Percentiles rank a stretch among this genome's conserved stretches.
phyloP scores from a whole-genome alignment of 2,797 vertebrate genomes.

The Dipus sagitta region DNA sequence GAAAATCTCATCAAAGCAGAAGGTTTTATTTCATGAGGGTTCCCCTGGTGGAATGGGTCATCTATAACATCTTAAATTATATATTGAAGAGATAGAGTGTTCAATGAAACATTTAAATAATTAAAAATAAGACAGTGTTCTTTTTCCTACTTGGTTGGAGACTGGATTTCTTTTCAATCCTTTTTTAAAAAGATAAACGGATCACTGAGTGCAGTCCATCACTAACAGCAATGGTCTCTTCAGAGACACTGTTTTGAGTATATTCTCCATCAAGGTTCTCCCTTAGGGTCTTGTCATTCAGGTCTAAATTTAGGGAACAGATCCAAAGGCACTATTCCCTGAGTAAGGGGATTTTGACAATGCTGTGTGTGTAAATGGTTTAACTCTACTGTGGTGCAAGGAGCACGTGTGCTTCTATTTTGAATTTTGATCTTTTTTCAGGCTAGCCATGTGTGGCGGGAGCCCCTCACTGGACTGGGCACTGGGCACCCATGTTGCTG shows the following conservation, averaged over 20 bases:
- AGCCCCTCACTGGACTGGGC: too few species aligned
- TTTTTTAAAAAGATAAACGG: background rate
- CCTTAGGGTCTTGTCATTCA: background rate
- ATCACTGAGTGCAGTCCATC: background rate
- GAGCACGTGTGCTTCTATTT: background rate
- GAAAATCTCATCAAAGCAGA: slow-evolving; percentile 45
- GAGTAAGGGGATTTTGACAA: background rate
- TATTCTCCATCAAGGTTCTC: background rate
- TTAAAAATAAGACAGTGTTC: slow-evolving; percentile 13
- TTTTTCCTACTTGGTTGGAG: background rate
- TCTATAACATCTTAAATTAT: background rate
- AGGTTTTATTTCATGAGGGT: background rate
- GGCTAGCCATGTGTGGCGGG: too few species aligned
- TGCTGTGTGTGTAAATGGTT: background rate
- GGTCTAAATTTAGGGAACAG: background rate
- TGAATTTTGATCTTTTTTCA: background rate
- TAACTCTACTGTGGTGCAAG: background rate
- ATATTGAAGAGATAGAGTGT: background rate
- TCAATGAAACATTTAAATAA: background rate
- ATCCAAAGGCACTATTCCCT: background rate
- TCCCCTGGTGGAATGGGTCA: background rate
- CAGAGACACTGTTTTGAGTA: background rate
- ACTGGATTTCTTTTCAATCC: background rate
- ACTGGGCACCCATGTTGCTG: background rate
- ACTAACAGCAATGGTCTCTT: background rate